Percentiles rank a stretch among this genome's conserved stretches.
These are phyloP conservation scores for Megalopta genalis DNA, from an alignment of 1,140 invertebrate genomes.

Conservation along the genomic window DNA sequence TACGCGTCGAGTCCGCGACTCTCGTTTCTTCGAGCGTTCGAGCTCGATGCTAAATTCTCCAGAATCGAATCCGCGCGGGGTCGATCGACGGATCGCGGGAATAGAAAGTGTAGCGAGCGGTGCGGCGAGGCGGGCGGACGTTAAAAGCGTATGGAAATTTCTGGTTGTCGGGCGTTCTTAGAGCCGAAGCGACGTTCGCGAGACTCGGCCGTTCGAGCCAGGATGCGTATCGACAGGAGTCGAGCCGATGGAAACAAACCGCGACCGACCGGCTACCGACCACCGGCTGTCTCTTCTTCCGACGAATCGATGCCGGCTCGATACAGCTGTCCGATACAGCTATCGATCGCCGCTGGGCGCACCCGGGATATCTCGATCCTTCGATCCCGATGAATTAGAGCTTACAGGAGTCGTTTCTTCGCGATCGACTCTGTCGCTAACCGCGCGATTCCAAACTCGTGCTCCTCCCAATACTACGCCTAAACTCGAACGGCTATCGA, in stretches of 20 bases:
- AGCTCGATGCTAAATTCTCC: constrained; percentile 28
- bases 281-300: constrained; percentile 39
- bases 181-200: neutral
- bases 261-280: too few relatives aligned
- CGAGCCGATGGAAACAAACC: constrained; percentile 29
- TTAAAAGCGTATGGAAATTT: constrained; percentile 27
- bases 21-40: too few relatives aligned
- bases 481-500: too few relatives aligned
- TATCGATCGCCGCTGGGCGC: constrained; percentile 49
- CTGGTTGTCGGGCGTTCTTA: constrained; percentile 30
- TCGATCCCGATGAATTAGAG: too few relatives aligned
- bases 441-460: too few relatives aligned
- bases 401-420: too few relatives aligned
- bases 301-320: constrained; percentile 42
- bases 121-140: constrained; percentile 11
- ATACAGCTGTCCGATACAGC: constrained; percentile 62
- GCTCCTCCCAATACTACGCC: too few relatives aligned
- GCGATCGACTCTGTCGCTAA: too few relatives aligned
- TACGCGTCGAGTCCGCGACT: too few relatives aligned
- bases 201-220: neutral
- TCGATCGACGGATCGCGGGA: neutral
- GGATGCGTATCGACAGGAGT: constrained; percentile 33
- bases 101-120: neutral
- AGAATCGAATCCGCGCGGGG: constrained; percentile 11
- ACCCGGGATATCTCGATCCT: neutral